Conservation (phyloP, 2,113 vertebrate genomes). For the Sphyrna mokarran region DNA sequence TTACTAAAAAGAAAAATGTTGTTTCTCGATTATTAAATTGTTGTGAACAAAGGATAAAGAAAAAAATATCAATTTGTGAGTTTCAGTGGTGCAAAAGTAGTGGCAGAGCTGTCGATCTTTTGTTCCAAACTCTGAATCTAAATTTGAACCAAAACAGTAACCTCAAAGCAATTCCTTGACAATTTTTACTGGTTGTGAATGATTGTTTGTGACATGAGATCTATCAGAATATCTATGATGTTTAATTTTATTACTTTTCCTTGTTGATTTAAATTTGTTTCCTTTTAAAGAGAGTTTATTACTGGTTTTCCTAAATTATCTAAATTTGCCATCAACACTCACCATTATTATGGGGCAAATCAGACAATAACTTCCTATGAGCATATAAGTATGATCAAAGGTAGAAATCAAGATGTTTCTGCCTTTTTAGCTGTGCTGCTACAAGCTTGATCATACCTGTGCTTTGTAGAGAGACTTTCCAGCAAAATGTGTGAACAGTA, state of each 20-base stretch:
- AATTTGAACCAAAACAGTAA: background rate
- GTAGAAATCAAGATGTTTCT: background rate
- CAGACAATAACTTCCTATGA: background rate
- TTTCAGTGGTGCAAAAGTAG: background rate
- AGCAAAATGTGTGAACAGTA: background rate
- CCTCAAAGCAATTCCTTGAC: background rate
- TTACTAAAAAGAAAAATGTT: background rate
- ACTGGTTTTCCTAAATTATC: background rate
- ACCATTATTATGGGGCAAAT: background rate
- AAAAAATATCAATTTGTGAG: background rate
- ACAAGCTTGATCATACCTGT: background rate
- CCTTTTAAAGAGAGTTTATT: background rate
- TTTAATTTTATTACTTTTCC: background rate
- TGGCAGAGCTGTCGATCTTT: background rate
- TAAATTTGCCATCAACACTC: background rate
- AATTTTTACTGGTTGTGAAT: background rate
- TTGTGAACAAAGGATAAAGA: background rate
- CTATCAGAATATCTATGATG: background rate
- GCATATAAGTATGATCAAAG: background rate
- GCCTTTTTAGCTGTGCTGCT: background rate
- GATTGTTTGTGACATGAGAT: conserved; percentile 15
- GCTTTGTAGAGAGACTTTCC: background rate
- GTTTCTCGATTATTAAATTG: background rate
- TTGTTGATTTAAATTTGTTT: background rate
- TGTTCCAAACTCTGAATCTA: background rate